These are phyloP conservation scores for Keiferia lycopersicella DNA, from an alignment of 2,888 invertebrate genomes.

Conservation along the genomic window DNA sequence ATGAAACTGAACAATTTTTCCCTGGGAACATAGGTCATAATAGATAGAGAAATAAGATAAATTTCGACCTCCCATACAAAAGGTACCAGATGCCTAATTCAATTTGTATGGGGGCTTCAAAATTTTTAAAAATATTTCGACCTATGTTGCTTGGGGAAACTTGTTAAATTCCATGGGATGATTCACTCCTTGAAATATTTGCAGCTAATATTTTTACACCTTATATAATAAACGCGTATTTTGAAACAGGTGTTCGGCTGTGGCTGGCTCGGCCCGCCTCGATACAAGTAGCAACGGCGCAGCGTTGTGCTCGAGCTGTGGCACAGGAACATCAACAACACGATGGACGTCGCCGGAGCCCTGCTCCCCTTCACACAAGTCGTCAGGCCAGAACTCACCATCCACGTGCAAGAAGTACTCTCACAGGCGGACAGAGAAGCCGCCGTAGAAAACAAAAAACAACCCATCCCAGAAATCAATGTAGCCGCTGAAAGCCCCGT, in stretches of 20 bases:
- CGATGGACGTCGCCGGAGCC: constrained; percentile 78
- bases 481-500: constrained; percentile 49
- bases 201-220: no score
- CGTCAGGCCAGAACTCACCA: constrained; percentile 70
- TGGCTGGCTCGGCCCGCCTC: constrained; percentile 84
- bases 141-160: no score
- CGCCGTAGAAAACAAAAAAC: constrained; percentile 44
- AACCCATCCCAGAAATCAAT: constrained; percentile 63
- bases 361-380: constrained; percentile 73
- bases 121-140: no score
- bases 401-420: constrained; percentile 72
- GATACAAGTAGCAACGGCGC: constrained; percentile 84
- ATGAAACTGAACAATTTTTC: no score
- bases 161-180: no score
- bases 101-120: no score
- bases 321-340: constrained; percentile 80
- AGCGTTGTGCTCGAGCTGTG: constrained; percentile 80
- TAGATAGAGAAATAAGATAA: no score
- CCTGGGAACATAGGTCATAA: no score
- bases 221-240: neutral
- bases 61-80: no score
- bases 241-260: constrained; percentile 83
- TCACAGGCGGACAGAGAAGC: constrained; percentile 60
- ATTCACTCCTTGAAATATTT: no score
- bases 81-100: no score